Evolutionary conservation across 2,113 vertebrate genomes (phyloP), one percentile per base, ranked within the genome.

Genomic region (Panthera uncia): DNA sequence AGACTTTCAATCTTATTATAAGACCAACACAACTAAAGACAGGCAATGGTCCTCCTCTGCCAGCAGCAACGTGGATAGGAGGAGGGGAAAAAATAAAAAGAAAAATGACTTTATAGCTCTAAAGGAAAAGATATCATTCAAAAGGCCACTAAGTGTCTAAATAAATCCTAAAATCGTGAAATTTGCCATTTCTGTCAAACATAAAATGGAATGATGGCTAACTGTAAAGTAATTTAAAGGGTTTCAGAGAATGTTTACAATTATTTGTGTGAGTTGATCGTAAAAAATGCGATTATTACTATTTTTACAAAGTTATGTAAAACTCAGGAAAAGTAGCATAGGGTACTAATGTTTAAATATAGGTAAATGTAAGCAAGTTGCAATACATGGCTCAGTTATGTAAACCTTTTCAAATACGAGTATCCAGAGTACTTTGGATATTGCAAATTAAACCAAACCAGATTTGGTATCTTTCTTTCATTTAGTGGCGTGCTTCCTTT

Each of bases 1-100:
- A 98, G 96, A 95, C 65, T 96, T 98, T 97, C 91, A 96, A 91
- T 97, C 80, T 96, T 98, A 94, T 92, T 97, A 57, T 84, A 89
- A 98, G 97, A 96, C 3, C 87, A 98, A 98, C 79, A 79, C 76
- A 69, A 93, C 13, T 76, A 89, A 97, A 98, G 78, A 87, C 41
- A 90, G 63, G 63, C 79, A 83, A 61, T 74, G 41, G n/a, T 50
- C 69, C 57, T 92, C 89, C n/a, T 65, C 66, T 93, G 41, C 63
- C 65, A 93, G 61, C 21, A 84, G 18, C 57, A 2, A 13, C 65
- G 7, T 68, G 65, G 31, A 41, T 0, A n/a, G 1, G 3, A 8
- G 23, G 11, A 10, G 76, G 19, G 15, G 0, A 0, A 1, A 11
- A 1, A n/a, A 38, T 1, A 11, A 29, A 1, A 36, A 45, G 41